These are phyloP conservation scores for Phalangium opilio DNA, from an alignment of 2,888 invertebrate genomes.

Conservation along the genomic window DNA sequence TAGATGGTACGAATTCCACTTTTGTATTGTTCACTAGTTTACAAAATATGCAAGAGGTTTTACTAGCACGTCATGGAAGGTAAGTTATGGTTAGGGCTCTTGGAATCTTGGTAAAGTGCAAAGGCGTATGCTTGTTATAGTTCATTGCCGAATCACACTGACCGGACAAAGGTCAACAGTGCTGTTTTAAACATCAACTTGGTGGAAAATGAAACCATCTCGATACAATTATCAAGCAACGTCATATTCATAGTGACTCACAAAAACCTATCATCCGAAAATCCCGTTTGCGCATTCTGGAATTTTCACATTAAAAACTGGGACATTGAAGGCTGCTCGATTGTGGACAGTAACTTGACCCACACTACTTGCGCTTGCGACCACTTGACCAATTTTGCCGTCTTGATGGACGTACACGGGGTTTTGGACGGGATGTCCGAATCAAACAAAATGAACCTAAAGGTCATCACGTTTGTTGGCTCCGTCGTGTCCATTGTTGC, in stretches of 20 bases:
- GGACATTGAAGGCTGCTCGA: constrained; percentile 8
- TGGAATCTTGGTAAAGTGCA: too few species aligned
- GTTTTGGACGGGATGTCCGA: constrained; percentile 2
- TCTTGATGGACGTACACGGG: constrained; percentile 11
- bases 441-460: constrained; percentile 3
- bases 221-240: background rate
- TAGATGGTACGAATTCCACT: too few species aligned
- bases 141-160: too few species aligned
- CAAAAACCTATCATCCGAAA: constrained; percentile 4
- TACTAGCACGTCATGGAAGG: too few species aligned
- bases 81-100: too few species aligned
- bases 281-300: constrained; percentile 11
- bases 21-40: too few species aligned
- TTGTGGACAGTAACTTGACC: constrained; percentile 6
- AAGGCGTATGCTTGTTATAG: too few species aligned
- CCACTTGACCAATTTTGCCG: constrained; percentile 13
- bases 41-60: too few species aligned
- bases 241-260: constrained; percentile 9
- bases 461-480: constrained; percentile 10
- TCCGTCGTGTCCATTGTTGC: constrained; percentile 11
- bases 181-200: too few species aligned
- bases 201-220: too few species aligned
- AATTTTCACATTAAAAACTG: constrained; percentile 9
- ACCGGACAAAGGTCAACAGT: too few species aligned
- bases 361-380: constrained; percentile 10